Evolutionary conservation across 2,888 invertebrate species (phyloP), one percentile per base, ranked within the genome.

Genomic region (Drosophila rellima): DNA sequence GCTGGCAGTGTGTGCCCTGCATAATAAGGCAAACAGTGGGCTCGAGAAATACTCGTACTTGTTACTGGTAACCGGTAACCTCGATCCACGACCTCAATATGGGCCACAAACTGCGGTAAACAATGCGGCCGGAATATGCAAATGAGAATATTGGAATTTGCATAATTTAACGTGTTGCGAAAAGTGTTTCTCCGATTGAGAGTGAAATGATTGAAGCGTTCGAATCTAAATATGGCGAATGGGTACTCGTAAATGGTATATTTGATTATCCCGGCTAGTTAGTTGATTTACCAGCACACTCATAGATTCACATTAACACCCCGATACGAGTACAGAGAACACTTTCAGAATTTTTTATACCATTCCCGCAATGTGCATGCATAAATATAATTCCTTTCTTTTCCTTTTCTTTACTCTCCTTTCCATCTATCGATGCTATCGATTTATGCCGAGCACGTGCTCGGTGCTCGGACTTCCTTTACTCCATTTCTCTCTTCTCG

Each of bases 111-210:
- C 56, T 75, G 71, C 68, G 80, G 88, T 67, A 83, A 84, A 86
- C 83, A 84, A 88, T 82, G 79, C 74, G 79, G 68, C 61, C 70
- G 73, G 65, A 74, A 77, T 74, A 85, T 85, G 85, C 75, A 89
- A 89, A 85, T 89, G 64, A 62, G 79, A 71, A 72, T 77, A 87
- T 88, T 83, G 79, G 13, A 69, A 85, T 89, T 87, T 89, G 66
- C 84, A 85, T 85, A 84, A 89, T 81, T 85, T 87, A 70, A 48
- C 70, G 63, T 65, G 67, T 69, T 75, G 79, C 59, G 60, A 72
- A 56, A 76, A 73, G 75, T 64, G 78, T 77, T 76, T 67, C 51
- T 37, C n/a, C 18, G 33, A 60, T 40, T 60, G 42, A 57, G 51
- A 42, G 44, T 11, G 44, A 72, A 72, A 57, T 42, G 68, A 63